A percentile compares a stretch with the other conserved stretches of the same genome.
These are phyloP conservation scores for Phainopepla nitens DNA, from an alignment of 2,113 vertebrate species.

Conservation along the genomic window DNA sequence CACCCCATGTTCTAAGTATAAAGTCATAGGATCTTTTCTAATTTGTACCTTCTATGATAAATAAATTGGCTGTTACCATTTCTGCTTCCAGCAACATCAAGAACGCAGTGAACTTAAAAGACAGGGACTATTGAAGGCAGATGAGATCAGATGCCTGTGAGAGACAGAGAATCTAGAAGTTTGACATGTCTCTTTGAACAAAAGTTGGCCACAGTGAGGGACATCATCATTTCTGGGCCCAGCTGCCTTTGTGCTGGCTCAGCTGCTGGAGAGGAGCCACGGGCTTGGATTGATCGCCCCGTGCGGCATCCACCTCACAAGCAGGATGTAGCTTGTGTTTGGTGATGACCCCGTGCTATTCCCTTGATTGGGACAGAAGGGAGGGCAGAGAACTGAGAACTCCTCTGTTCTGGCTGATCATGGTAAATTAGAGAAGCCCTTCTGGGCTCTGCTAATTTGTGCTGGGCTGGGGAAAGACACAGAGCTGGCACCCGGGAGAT, in stretches of 20 bases:
- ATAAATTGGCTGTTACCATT: not conserved
- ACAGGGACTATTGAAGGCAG: not conserved
- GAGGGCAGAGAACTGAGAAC: not conserved
- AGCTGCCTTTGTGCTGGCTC: slow-evolving; percentile 20
- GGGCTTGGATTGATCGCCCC: not conserved
- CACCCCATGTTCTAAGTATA: not conserved
- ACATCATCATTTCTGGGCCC: not conserved
- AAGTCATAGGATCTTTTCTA: not conserved
- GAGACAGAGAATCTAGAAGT: not conserved
- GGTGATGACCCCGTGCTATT: not conserved
- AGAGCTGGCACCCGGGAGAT: not conserved
- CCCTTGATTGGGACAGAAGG: not conserved
- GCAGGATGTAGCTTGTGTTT: not conserved
- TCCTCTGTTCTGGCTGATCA: not conserved
- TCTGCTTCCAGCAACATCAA: not conserved
- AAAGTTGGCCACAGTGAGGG: not conserved
- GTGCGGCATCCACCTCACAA: not conserved
- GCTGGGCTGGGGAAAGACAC: not conserved
- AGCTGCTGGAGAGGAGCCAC: slow-evolving; percentile 25
- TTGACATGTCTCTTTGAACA: not conserved
- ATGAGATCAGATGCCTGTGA: not conserved
- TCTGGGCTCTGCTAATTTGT: not conserved
- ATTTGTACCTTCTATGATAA: not conserved
- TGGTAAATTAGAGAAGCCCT: not conserved
- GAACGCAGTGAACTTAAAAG: not conserved